phyloP scores from a whole-genome alignment of 2,113 vertebrate genomes.

The Sorex fumeus region DNA sequence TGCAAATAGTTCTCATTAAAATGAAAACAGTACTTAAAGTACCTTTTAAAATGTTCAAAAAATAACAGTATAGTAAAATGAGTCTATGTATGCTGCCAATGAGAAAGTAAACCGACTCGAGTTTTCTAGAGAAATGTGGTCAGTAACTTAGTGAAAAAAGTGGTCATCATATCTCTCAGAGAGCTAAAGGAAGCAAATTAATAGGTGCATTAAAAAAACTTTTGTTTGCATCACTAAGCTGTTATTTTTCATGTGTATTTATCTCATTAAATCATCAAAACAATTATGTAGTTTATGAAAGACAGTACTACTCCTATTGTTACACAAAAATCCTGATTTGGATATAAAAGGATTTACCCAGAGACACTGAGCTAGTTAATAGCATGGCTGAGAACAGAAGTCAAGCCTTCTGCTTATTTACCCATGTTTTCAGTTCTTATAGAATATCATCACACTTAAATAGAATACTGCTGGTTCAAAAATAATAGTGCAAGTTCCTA shows the following conservation, averaged over 20 bases:
- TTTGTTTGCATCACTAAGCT: not conserved
- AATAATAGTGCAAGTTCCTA: not conserved
- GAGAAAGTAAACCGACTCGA: not conserved
- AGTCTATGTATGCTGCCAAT: not conserved
- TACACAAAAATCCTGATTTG: not conserved
- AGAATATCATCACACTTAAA: not conserved
- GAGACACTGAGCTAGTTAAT: not conserved
- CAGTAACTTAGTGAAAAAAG: not conserved
- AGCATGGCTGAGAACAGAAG: not conserved
- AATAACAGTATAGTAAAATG: not conserved
- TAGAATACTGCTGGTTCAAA: conserved; percentile 22
- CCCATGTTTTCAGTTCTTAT: not conserved
- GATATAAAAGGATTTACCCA: not conserved
- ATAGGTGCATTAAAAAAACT: not conserved
- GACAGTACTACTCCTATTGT: not conserved
- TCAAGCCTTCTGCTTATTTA: conserved; percentile 2
- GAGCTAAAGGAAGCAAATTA: not conserved
- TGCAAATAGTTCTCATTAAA: not conserved
- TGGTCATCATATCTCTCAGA: not conserved
- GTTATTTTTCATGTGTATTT: conserved; percentile 3
- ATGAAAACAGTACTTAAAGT: not conserved
- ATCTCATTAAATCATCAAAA: not conserved
- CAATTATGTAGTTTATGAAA: not conserved
- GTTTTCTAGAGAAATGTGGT: not conserved
- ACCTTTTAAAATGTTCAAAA: not conserved